phyloP scores from a whole-genome alignment of 2,797 vertebrate genomes.

The Neomorphus geoffroyi region DNA sequence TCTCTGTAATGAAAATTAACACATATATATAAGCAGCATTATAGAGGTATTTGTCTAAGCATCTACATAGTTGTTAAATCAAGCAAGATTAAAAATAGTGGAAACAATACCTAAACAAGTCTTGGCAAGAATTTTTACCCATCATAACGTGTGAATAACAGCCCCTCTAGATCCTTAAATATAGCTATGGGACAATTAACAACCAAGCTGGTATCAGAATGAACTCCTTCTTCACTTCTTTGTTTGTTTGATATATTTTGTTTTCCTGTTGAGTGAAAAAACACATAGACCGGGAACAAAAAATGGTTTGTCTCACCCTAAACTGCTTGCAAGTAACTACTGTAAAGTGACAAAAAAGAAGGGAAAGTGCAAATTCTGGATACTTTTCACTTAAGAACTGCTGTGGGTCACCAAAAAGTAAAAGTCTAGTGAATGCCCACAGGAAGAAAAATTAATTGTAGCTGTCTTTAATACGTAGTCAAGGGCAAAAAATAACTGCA shows the following conservation, averaged over 20 bases:
- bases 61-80: neutral
- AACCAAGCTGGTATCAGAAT: neutral
- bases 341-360: neutral
- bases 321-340: fast-evolving
- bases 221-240: neutral
- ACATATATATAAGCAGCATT: neutral
- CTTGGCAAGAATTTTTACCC: neutral
- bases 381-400: neutral
- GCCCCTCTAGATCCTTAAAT: neutral
- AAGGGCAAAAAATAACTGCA: neutral
- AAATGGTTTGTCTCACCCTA: neutral
- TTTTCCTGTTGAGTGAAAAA: neutral
- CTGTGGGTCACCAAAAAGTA: neutral
- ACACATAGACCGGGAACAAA: neutral
- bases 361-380: neutral
- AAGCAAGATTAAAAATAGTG: neutral
- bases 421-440: neutral
- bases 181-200: neutral
- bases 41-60: neutral
- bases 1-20: neutral
- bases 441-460: neutral
- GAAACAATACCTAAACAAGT: neutral
- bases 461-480: neutral
- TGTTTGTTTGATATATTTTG: neutral
- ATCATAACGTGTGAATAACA: neutral